Conservation (phyloP, 2,113 vertebrate genomes). For the Rafetus swinhoei region DNA sequence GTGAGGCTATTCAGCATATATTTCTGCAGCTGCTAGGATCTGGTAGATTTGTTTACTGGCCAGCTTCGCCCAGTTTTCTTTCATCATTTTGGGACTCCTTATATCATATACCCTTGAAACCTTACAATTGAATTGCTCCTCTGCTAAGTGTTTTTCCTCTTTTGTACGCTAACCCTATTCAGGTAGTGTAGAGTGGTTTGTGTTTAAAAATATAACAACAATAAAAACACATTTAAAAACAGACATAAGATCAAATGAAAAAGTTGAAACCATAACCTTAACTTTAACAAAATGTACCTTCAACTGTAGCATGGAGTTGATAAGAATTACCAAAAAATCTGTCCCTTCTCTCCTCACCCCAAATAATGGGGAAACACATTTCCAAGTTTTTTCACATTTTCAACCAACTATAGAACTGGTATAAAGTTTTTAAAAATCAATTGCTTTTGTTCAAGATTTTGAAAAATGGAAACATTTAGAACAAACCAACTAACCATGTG, state of each 20-base stretch:
- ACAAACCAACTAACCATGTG: no score
- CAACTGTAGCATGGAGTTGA: neutral
- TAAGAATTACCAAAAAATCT: neutral
- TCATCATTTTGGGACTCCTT: neutral
- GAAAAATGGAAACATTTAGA: neutral
- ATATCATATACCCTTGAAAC: neutral
- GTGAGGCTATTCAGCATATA: neutral
- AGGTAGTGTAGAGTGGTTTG: constrained; percentile 8
- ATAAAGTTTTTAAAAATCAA: neutral
- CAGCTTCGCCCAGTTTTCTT: accelerated
- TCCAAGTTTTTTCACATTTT: neutral
- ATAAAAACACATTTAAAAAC: neutral
- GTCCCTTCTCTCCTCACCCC: neutral
- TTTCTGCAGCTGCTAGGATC: neutral
- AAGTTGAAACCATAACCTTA: neutral
- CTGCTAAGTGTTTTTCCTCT: neutral
- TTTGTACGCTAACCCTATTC: neutral
- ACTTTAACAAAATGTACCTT: neutral
- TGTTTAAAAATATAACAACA: constrained; percentile 18
- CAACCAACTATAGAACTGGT: neutral
- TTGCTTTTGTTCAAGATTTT: neutral
- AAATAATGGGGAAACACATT: neutral
- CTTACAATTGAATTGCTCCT: neutral
- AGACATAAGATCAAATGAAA: constrained; percentile 57
- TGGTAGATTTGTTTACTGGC: constrained; percentile 10